These are phyloP conservation scores for Calliphora vomitoria DNA, from an alignment of 2,888 invertebrate genomes.

Conservation along the genomic window DNA sequence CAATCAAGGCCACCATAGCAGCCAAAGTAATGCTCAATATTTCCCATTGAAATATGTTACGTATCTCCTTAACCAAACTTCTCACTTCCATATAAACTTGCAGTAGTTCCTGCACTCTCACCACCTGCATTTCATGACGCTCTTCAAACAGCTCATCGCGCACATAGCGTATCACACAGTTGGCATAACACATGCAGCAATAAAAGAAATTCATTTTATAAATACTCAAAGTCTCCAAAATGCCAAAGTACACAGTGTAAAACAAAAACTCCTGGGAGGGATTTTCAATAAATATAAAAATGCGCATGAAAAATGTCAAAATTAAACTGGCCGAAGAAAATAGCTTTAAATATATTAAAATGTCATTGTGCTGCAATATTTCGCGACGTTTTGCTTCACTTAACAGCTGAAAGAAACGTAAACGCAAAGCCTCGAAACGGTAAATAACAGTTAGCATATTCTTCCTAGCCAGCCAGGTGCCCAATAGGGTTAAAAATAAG, in stretches of 20 bases:
- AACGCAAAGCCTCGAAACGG: conserved; percentile 40
- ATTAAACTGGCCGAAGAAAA: conserved; percentile 27
- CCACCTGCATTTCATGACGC: background rate
- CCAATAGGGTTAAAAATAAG: conserved; percentile 20
- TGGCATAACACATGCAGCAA: conserved; percentile 55
- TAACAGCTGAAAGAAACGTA: conserved; percentile 24
- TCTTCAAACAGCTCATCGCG: conserved; percentile 10
- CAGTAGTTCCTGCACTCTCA: background rate
- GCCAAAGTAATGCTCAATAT: conserved; percentile 45
- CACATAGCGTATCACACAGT: conserved; percentile 41
- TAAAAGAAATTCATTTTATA: conserved; percentile 56
- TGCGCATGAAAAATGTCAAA: conserved; percentile 22
- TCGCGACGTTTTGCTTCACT: background rate
- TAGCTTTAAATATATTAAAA: background rate
- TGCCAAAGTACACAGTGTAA: conserved; percentile 36
- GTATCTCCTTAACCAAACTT: background rate
- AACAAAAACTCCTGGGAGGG: conserved; percentile 23
- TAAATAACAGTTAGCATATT: conserved; percentile 20
- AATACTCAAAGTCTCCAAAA: conserved; percentile 41
- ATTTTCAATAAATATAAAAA: conserved; percentile 33
- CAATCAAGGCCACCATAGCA: conserved; percentile 37
- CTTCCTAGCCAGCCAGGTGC: conserved; percentile 22
- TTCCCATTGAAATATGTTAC: conserved; percentile 51
- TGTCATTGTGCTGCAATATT: conserved; percentile 41
- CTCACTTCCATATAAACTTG: conserved; percentile 30